Conservation (phyloP, 2,113 vertebrate species). For the Sialia sialis region DNA sequence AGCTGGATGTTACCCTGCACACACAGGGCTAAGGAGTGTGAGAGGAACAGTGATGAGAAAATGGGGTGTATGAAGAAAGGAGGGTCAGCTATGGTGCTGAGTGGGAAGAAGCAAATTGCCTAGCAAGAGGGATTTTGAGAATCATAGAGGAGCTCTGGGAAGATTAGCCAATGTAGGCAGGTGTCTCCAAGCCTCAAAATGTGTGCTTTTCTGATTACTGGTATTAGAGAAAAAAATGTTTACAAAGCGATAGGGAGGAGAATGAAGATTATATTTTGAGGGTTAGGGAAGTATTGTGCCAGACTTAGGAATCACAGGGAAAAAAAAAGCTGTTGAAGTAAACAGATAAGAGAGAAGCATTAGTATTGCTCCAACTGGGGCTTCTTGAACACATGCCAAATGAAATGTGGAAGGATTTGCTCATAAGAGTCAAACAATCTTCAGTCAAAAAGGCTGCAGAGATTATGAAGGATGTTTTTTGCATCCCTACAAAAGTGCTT, state of each 20-base stretch:
- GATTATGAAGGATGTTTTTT: not conserved
- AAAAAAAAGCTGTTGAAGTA: slow-evolving; percentile 10
- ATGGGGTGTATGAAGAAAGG: not conserved
- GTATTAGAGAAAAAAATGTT: not conserved
- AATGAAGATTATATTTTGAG: not conserved
- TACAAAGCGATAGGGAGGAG: not conserved
- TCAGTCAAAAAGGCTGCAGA: not conserved
- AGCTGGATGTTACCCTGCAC: not conserved
- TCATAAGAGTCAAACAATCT: not conserved
- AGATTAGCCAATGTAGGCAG: slow-evolving; percentile 14
- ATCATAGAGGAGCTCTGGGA: not conserved
- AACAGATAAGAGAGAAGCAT: not conserved
- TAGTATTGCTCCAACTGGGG: not conserved
- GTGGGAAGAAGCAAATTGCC: not conserved
- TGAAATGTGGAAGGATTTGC: slow-evolving; percentile 2
- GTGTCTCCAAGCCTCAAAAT: not conserved
- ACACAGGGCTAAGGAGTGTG: fast-evolving
- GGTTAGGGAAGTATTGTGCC: not conserved
- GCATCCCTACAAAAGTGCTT: not conserved
- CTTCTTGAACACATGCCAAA: not conserved
- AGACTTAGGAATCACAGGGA: not conserved
- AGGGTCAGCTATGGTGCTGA: not conserved
- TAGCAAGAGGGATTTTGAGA: not conserved
- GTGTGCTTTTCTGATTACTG: slow-evolving; percentile 43
- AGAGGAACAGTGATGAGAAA: not conserved